A percentile compares a stretch with the other conserved stretches of the same genome.
Conservation (phyloP, 2,113 vertebrate species). For the Perca fluviatilis region DNA sequence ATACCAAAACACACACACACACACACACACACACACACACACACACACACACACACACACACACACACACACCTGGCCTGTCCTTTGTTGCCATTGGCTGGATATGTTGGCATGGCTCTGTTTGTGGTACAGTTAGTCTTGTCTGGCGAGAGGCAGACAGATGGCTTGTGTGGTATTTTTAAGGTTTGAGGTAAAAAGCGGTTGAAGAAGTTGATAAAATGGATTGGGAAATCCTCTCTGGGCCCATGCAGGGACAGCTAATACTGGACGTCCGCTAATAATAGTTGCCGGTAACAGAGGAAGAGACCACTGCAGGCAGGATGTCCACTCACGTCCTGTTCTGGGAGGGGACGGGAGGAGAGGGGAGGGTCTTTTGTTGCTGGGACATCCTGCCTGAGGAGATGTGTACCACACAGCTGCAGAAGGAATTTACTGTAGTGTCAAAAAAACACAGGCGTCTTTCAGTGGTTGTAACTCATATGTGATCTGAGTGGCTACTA, state of each 20-base stretch:
- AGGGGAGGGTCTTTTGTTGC: constrained; percentile 70
- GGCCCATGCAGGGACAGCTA: constrained; percentile 49
- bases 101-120: constrained; percentile 26
- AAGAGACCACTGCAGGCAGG: constrained; percentile 76
- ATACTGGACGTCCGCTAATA: constrained; percentile 63
- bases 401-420: constrained; percentile 66
- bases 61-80: constrained; percentile 34
- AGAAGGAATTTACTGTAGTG: constrained; percentile 44
- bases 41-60: constrained; percentile 26
- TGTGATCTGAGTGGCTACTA: constrained; percentile 6
- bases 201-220: neutral
- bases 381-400: constrained; percentile 68
- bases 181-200: constrained; percentile 14
- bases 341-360: constrained; percentile 51
- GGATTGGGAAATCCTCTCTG: constrained; percentile 7
- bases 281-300: constrained; percentile 72
- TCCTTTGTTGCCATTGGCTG: constrained; percentile 45
- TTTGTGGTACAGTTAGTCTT: constrained; percentile 25
- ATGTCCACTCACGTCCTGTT: constrained; percentile 79
- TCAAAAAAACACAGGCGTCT: constrained; percentile 33
- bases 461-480: neutral
- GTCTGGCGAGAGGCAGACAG: constrained; percentile 13
- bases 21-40: constrained; percentile 20
- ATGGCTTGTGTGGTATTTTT: constrained; percentile 27
- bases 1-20: constrained; percentile 5